Conservation (phyloP, 1,140 invertebrate genomes). For the Papilio machaon region DNA sequence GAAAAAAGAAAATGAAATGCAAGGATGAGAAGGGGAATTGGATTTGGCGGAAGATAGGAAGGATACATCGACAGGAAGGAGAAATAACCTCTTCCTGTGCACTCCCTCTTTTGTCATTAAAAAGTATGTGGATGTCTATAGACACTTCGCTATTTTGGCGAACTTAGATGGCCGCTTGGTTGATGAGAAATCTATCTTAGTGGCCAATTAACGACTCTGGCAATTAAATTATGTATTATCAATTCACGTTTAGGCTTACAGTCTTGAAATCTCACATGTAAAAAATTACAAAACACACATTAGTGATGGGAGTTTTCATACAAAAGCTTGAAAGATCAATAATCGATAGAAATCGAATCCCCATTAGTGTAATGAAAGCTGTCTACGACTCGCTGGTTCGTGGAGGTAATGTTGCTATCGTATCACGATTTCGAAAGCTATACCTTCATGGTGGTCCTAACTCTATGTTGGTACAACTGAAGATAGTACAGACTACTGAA, state of each 20-base stretch:
- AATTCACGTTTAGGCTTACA: background rate
- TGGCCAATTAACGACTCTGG: too few species aligned
- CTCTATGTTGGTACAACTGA: background rate
- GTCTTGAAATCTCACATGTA: background rate
- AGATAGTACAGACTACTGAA: background rate
- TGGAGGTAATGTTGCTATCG: conserved; percentile 45
- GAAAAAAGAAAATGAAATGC: background rate
- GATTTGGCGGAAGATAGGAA: too few species aligned
- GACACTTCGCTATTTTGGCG: too few species aligned
- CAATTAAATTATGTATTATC: too few species aligned
- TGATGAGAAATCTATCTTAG: too few species aligned
- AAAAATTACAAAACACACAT: background rate
- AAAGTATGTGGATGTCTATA: too few species aligned
- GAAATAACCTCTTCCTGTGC: too few species aligned
- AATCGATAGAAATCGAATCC: conserved; percentile 9
- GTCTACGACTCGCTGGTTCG: background rate
- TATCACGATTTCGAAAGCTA: conserved; percentile 48
- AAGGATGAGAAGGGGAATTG: too few species aligned
- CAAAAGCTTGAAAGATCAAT: conserved; percentile 8
- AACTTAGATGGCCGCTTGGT: too few species aligned
- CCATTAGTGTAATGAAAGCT: conserved; percentile 25
- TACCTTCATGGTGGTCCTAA: conserved; percentile 43
- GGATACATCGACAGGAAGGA: too few species aligned
- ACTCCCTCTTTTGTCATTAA: too few species aligned
- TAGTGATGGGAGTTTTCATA: background rate